These are phyloP conservation scores for Matsumurasca onukii DNA, from an alignment of 1,140 invertebrate species.

Conservation along the genomic window DNA sequence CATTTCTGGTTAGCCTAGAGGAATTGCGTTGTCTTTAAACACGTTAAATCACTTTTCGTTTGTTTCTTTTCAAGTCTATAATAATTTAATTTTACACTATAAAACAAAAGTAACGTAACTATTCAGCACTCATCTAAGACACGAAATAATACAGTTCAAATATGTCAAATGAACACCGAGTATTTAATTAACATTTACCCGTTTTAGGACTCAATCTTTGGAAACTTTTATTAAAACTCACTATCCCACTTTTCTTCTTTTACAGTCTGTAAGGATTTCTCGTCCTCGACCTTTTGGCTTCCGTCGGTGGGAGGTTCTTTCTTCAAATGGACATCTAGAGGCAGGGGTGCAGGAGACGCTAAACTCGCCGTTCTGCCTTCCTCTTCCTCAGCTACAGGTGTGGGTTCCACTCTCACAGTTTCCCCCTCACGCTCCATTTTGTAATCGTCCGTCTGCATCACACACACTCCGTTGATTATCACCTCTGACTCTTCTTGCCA, in stretches of 20 bases:
- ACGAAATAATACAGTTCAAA: background rate
- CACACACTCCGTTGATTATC: conserved; percentile 89
- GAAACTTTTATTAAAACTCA: conserved; percentile 36
- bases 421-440: conserved; percentile 62
- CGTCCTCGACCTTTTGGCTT: conserved; percentile 24
- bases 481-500: conserved; percentile 81
- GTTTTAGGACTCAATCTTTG: conserved; percentile 34
- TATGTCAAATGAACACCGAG: conserved; percentile 22
- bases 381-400: conserved; percentile 62
- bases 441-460: conserved; percentile 79
- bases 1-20: too few species aligned
- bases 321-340: conserved; percentile 5
- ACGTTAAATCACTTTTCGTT: too few species aligned
- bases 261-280: conserved; percentile 34
- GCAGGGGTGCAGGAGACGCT: background rate
- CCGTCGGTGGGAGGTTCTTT: conserved; percentile 35
- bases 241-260: conserved; percentile 42
- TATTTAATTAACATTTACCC: conserved; percentile 39
- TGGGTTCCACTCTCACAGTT: conserved; percentile 70
- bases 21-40: too few species aligned
- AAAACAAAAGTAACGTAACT: too few species aligned
- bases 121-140: background rate
- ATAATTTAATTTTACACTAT: too few species aligned
- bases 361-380: conserved; percentile 42
- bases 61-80: too few species aligned